Base-by-base conservation (phyloP, 2,888 invertebrate species). In the Morpho deidamia region DNA sequence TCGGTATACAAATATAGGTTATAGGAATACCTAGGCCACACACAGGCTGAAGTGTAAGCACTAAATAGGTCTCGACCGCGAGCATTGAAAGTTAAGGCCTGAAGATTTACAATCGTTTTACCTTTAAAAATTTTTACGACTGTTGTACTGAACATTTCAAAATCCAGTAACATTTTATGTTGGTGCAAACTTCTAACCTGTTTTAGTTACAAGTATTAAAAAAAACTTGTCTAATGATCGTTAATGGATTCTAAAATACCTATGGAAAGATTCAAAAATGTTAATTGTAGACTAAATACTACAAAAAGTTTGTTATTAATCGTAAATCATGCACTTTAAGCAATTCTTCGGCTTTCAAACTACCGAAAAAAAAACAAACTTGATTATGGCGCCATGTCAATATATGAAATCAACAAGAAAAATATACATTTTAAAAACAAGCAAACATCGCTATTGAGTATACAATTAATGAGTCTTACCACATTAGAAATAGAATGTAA, bases 341-440 rank as follows among this genome's bases (percentile, higher is more conserved):
- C 10, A 12, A 41, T 40, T 33, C 40, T 40, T 11, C n/a, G 12
- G 48, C 40, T 52, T 52, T 35, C 37, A 33, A 47, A 47, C 46
- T 43, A 38, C 47, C 37, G 47, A 43, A 43, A 47, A 47, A 45
- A 53, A 53, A 51, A 43, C 37, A 38, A 12, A 55, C 41, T 44
- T 9, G 45, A 53, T 55, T 49, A 53, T 61, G 69, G 69, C 69
- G 71, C 69, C 68, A 60, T 51, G 58, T 62, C 66, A 58, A 63
- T 65, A 62, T 63, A 59, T 55, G 60, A 59, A 35, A 49, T 49
- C 61, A 61, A 64, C 66, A 63, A 65, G 56, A 63, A 66, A 66
- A 71, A 68, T 63, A 72, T 71, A 71, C 64, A 67, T 65, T 64
- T 55, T 53, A 60, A 66, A 61, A 63, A 63, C 57, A 59, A 58